These are phyloP conservation scores for Himalopsyche tibetana DNA, from an alignment of 2,888 invertebrate species.

Conservation along the genomic window DNA sequence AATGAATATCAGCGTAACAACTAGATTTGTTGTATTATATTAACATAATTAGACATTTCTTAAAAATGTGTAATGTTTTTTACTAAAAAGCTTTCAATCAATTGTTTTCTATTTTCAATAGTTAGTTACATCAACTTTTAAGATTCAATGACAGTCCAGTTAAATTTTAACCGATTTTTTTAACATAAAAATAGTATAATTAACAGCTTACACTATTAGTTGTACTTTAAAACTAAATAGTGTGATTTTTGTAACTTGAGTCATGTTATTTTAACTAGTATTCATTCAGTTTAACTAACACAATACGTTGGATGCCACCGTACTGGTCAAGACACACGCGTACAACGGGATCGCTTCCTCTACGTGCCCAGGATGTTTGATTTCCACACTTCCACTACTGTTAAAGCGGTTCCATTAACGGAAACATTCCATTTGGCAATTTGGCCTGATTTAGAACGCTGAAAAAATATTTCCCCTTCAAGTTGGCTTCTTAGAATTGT, in stretches of 20 bases:
- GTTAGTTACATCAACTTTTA: too few relatives aligned
- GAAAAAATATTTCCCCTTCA: background rate
- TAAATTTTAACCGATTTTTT: too few relatives aligned
- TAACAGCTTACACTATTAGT: too few relatives aligned
- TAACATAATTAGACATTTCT: too few relatives aligned
- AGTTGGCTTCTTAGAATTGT: background rate
- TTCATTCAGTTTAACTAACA: background rate
- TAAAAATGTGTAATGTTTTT: too few relatives aligned
- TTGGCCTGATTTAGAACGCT: background rate
- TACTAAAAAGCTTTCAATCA: too few relatives aligned
- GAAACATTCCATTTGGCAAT: conserved; percentile 3
- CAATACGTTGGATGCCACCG: background rate
- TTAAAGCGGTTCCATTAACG: background rate
- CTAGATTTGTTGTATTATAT: too few relatives aligned
- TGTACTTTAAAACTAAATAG: too few relatives aligned
- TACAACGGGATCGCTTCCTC: conserved; percentile 60
- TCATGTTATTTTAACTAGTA: background rate
- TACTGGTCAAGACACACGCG: conserved; percentile 43
- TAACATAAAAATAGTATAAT: too few relatives aligned
- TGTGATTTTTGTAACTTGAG: background rate
- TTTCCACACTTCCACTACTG: conserved; percentile 31
- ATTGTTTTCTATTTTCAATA: too few relatives aligned
- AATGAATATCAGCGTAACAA: too few relatives aligned
- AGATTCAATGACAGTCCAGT: too few relatives aligned
- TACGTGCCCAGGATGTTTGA: conserved; percentile 52